These are phyloP conservation scores for Setophaga kirtlandii DNA, from an alignment of 2,113 vertebrate species.

Conservation along the genomic window DNA sequence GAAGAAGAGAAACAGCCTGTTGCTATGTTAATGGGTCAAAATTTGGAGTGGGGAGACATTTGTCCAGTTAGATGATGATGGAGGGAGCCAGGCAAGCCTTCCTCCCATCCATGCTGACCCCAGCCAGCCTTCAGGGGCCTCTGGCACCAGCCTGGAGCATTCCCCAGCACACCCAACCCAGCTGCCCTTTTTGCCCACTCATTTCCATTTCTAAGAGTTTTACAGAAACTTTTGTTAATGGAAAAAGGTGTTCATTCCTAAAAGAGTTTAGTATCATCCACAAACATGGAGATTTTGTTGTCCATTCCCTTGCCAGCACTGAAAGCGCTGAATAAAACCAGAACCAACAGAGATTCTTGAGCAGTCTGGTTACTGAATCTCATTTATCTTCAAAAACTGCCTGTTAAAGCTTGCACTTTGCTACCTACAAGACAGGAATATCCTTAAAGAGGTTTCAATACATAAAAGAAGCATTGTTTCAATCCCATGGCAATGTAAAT, in stretches of 20 bases:
- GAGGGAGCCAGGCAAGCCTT: not conserved
- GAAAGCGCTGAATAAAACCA: not conserved
- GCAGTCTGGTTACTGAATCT: not conserved
- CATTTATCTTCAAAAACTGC: not conserved
- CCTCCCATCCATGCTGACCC: not conserved
- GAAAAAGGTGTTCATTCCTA: not conserved
- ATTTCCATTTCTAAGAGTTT: not conserved
- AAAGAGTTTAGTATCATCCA: not conserved
- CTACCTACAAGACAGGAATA: not conserved
- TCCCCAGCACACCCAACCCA: not conserved
- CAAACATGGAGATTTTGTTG: not conserved
- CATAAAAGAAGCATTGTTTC: not conserved
- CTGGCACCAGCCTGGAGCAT: not conserved
- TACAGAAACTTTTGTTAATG: not conserved
- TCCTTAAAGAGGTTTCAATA: not conserved
- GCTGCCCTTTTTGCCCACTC: not conserved
- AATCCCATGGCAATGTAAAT: not conserved
- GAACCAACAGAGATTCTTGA: not conserved
- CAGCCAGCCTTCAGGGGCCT: not conserved
- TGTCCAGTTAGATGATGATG: not conserved
- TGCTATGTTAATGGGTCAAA: conserved; percentile 29
- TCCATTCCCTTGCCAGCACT: not conserved
- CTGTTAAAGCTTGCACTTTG: not conserved
- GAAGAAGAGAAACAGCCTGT: conserved; percentile 43
- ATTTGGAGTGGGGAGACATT: not conserved